phyloP scores from a whole-genome alignment of 2,888 invertebrate species.

The Caenorhabditis sp. region DNA sequence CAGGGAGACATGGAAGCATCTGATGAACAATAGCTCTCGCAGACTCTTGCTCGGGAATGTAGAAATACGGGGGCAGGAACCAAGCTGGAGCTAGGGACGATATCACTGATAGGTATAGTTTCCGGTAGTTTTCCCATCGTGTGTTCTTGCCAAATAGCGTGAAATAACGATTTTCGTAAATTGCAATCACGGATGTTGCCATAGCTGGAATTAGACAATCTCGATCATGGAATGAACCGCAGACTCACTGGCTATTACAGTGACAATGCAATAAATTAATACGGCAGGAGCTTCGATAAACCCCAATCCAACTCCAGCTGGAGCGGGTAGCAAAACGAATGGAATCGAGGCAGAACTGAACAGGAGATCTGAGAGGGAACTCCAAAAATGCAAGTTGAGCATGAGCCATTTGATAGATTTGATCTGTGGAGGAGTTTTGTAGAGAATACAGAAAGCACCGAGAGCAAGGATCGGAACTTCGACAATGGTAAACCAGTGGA shows the following conservation, averaged over 20 bases:
- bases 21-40: neutral
- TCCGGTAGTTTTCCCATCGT: neutral
- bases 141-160: neutral
- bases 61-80: neutral
- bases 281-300: slow-evolving; percentile 2
- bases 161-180: neutral
- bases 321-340: neutral
- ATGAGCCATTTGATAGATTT: slow-evolving; percentile 17
- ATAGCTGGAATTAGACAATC: too few relatives aligned
- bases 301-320: slow-evolving; percentile 17
- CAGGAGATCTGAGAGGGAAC: neutral
- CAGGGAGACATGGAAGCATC: neutral
- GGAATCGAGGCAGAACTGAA: slow-evolving; percentile 17
- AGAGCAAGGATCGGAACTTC: slow-evolving; percentile 5
- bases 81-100: too few relatives aligned
- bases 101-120: neutral
- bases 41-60: neutral
- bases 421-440: slow-evolving; percentile 27
- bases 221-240: too few relatives aligned
- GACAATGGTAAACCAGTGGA: neutral
- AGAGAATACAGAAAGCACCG: slow-evolving; percentile 19
- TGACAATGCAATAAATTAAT: neutral
- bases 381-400: slow-evolving; percentile 28
- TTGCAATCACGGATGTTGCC: neutral
- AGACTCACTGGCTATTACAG: too few relatives aligned